Evolutionary conservation across 2,797 vertebrate genomes (phyloP), one percentile per base, ranked within the genome.

Genomic region (Anisognathus igniventris): DNA sequence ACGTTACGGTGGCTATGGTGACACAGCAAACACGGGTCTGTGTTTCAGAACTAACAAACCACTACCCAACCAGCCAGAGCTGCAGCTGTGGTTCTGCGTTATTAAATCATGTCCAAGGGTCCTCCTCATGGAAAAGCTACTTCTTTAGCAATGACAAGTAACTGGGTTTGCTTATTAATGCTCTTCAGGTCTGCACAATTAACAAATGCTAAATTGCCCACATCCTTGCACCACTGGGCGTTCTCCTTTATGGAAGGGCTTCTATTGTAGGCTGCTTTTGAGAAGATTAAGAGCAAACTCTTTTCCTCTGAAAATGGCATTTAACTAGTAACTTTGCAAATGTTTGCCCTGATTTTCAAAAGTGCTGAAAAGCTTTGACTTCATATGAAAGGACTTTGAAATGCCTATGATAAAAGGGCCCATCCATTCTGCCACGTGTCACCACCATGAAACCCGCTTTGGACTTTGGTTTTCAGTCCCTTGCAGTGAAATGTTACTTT

Each of bases 361-460:
- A 75, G 10, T 39, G 20, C 14, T 64, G 37, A 66, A 72, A 84
- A 94, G 33, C 30, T 66, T 22, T 4, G 0, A 44, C 28, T 78
- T 80, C 27, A 18, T 22, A n/a, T 2, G 7, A 76, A 85, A 56
- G 8, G 1, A 73, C 18, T 64, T 42, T 6, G 19, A 90, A 96
- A 80, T 5, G 7, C 4, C 0, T 6, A 61, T 4, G 27, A 77
- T 81, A 80, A 77, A 68, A 5, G 12, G 7, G 14, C 60, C 15
- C 3, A 1, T 14, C 21, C 40, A 25, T 58, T 81, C 57, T 39
- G 50, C 9, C 19, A 28, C 1, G 2, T 19, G 30, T 47, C 37
- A 56, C 12, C 0, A 0, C 23, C 45, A 35, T 4, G 4, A 84
- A 86, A 83, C 9, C 37, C 10, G 0, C 5, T 48, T 11, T 39